Conservation (phyloP, 2,888 invertebrate species). For the Acanthoscelides obtectus region DNA sequence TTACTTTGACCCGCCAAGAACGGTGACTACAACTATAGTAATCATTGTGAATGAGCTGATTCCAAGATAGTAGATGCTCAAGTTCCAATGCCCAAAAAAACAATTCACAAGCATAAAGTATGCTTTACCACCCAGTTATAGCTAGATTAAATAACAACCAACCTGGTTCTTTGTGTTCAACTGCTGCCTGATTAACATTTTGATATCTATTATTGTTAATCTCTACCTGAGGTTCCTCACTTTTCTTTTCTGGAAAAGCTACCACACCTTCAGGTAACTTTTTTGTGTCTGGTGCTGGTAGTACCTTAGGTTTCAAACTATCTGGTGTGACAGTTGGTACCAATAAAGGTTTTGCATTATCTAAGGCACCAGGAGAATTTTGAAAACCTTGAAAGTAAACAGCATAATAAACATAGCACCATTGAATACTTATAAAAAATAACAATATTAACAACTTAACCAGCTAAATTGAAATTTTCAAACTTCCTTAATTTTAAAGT, state of each 20-base stretch:
- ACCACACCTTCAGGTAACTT: conserved; percentile 36
- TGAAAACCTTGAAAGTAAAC: conserved; percentile 7
- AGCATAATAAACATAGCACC: background rate
- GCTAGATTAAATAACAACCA: background rate
- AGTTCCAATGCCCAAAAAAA: no score
- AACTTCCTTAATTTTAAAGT: no score
- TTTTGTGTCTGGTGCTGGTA: conserved; percentile 12
- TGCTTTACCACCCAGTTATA: no score
- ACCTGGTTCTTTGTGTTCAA: background rate
- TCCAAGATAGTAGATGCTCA: no score
- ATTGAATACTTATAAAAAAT: background rate
- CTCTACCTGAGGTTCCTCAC: conserved; percentile 30
- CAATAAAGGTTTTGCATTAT: conserved; percentile 36
- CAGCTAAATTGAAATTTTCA: no score
- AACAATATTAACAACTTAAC: no score
- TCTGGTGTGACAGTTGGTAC: conserved; percentile 37
- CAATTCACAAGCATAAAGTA: no score
- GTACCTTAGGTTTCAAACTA: background rate
- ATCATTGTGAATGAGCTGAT: no score
- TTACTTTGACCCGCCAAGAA: no score
- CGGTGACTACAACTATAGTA: no score
- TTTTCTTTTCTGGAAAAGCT: conserved; percentile 29
- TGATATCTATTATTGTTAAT: conserved; percentile 44
- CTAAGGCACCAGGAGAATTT: conserved; percentile 32
- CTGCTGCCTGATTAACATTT: conserved; percentile 32